Conservation (phyloP, 2,113 vertebrate species). For the Lanius ludovicianus region DNA sequence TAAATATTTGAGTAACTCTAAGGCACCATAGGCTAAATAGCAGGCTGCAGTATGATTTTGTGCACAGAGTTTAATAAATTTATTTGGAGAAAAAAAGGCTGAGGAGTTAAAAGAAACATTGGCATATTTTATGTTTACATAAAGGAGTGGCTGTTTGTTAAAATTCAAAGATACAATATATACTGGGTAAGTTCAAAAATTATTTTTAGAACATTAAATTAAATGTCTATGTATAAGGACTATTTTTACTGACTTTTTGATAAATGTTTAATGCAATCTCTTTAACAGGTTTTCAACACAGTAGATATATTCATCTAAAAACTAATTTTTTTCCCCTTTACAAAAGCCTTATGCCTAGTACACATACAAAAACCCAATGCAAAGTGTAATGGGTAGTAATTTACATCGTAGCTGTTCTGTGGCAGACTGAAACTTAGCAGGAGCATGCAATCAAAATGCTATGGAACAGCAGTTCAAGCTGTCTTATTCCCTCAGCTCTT, state of each 20-base stretch:
- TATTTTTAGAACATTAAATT: slow-evolving; percentile 69
- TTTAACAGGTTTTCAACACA: slow-evolving; percentile 63
- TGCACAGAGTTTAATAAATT: slow-evolving; percentile 74
- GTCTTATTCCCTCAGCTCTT: background rate
- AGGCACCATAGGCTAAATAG: slow-evolving; percentile 88
- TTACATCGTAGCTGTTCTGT: slow-evolving; percentile 45
- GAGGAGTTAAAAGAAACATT: slow-evolving; percentile 66
- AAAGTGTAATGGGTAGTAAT: slow-evolving; percentile 55
- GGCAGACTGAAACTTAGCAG: slow-evolving; percentile 39
- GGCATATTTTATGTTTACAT: slow-evolving; percentile 64
- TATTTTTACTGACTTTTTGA: slow-evolving; percentile 62
- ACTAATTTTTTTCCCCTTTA: slow-evolving; percentile 62
- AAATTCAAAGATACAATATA: slow-evolving; percentile 60
- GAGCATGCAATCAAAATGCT: slow-evolving; percentile 18
- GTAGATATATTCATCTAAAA: slow-evolving; percentile 68
- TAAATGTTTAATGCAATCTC: slow-evolving; percentile 60
- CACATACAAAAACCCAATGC: slow-evolving; percentile 60
- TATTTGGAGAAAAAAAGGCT: slow-evolving; percentile 57
- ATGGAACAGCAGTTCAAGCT: background rate
- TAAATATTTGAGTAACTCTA: slow-evolving; percentile 84
- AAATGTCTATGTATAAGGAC: slow-evolving; percentile 54
- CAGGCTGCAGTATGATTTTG: slow-evolving; percentile 79
- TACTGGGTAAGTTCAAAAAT: slow-evolving; percentile 39
- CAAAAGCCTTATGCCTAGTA: slow-evolving; percentile 65
- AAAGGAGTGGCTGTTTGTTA: slow-evolving; percentile 57